Conservation (phyloP, 2,888 invertebrate species). For the Gonocerus acuteangulatus region DNA sequence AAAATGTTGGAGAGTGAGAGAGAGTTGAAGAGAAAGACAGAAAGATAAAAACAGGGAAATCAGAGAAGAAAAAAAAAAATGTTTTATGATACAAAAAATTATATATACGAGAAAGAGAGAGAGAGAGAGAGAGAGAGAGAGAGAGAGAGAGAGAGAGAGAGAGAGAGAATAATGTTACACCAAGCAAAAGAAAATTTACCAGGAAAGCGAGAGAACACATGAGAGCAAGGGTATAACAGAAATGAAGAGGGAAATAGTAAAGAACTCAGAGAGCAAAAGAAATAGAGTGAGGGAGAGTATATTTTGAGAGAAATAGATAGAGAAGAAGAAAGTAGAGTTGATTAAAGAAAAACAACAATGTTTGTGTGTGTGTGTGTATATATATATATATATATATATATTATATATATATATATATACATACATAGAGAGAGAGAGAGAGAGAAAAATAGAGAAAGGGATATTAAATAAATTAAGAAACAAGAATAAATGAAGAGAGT, state of each 20-base stretch:
- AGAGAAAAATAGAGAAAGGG: not conserved
- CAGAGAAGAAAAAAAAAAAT: too few relatives aligned
- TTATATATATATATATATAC: not conserved
- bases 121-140: not conserved
- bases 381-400: not conserved
- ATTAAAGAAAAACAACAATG: too few relatives aligned
- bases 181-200: not conserved
- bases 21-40: too few relatives aligned
- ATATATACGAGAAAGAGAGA: too few relatives aligned
- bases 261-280: not conserved
- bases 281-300: not conserved
- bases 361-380: not conserved
- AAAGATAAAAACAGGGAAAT: too few relatives aligned
- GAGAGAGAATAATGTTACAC: not conserved
- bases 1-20: too few relatives aligned
- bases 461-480: not conserved
- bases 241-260: not conserved
- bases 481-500: not conserved
- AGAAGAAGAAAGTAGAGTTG: not conserved
- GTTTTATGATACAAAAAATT: too few relatives aligned
- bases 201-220: not conserved
- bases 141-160: not conserved
- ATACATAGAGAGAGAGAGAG: not conserved
- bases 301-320: not conserved
- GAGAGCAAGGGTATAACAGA: not conserved